Evolutionary conservation across 1,140 invertebrate genomes (phyloP).

Genomic region (Drosophila ironensis): DNA sequence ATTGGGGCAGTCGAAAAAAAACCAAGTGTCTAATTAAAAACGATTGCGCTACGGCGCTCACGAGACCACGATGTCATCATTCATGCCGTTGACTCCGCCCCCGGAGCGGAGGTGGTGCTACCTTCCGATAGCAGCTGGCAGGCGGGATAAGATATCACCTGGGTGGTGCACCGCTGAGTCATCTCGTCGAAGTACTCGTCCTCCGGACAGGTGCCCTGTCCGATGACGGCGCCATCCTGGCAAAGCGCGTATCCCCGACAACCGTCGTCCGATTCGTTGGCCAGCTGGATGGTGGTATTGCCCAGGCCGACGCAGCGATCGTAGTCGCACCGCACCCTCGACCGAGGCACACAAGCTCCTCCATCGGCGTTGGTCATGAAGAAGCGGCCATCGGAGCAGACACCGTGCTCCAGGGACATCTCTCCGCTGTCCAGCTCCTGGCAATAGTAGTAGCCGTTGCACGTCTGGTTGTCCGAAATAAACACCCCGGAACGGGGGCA

Average conservation of each 20-base stretch:
- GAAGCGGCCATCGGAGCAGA: conserved; percentile 52
- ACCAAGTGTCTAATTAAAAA: conserved; percentile 42
- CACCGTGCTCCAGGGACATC: conserved; percentile 51
- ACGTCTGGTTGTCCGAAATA: conserved; percentile 53
- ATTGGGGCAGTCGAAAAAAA: conserved; percentile 1
- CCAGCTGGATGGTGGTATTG: conserved; percentile 52
- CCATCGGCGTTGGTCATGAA: conserved; percentile 41
- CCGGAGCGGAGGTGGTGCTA: conserved; percentile 7
- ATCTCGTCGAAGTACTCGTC: conserved; percentile 68
- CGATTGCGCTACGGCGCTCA: conserved; percentile 30
- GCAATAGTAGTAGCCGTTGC: conserved; percentile 74
- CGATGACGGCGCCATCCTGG: conserved; percentile 62
- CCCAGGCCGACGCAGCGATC: conserved; percentile 70
- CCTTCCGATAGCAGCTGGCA: conserved; percentile 43
- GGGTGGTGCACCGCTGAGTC: conserved; percentile 54
- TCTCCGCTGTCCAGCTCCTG: conserved; percentile 6
- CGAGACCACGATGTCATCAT: conserved; percentile 27
- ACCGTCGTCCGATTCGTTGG: conserved; percentile 60
- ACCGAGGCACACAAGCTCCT: conserved; percentile 61
- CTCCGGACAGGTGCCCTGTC: conserved; percentile 49
- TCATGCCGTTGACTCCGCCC: conserved; percentile 4
- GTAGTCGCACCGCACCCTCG: conserved; percentile 45
- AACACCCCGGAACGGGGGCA: conserved; percentile 51
- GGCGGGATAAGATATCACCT: conserved; percentile 54
- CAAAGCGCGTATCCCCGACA: conserved; percentile 63